A percentile compares a stretch with the other conserved stretches of the same genome.
phyloP scores from a whole-genome alignment of 2,113 vertebrate genomes.

The Anser cygnoides region DNA sequence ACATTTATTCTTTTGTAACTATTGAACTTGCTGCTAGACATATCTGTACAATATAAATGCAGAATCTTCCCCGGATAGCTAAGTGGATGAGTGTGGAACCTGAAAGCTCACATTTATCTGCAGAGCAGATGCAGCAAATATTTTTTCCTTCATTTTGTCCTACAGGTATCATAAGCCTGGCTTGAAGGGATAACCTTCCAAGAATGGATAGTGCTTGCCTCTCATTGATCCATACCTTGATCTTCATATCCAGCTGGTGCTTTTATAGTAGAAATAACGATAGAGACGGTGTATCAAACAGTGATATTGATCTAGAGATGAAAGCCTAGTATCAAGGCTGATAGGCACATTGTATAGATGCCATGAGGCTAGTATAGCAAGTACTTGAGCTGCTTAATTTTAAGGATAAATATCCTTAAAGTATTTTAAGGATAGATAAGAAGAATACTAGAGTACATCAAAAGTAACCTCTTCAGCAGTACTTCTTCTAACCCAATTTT shows the following conservation, averaged over 20 bases:
- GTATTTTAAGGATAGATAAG: neutral
- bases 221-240: slow-evolving; percentile 27
- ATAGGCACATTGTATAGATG: neutral
- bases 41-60: neutral
- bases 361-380: neutral
- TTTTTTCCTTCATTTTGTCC: neutral
- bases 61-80: neutral
- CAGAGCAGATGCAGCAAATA: neutral
- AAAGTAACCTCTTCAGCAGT: neutral
- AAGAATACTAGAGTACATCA: neutral
- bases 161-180: neutral
- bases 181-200: neutral
- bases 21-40: neutral
- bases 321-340: neutral
- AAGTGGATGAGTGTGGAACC: neutral
- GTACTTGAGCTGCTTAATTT: neutral
- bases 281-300: neutral
- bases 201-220: slow-evolving; percentile 4
- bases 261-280: slow-evolving; percentile 8
- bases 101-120: neutral
- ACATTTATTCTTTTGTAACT: neutral
- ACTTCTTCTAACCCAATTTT: neutral
- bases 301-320: slow-evolving; percentile 25
- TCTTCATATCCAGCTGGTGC: neutral
- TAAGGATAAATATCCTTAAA: neutral